phyloP scores from a whole-genome alignment of 92 coral and sea anemone genomes.

The Bergia sp. region DNA sequence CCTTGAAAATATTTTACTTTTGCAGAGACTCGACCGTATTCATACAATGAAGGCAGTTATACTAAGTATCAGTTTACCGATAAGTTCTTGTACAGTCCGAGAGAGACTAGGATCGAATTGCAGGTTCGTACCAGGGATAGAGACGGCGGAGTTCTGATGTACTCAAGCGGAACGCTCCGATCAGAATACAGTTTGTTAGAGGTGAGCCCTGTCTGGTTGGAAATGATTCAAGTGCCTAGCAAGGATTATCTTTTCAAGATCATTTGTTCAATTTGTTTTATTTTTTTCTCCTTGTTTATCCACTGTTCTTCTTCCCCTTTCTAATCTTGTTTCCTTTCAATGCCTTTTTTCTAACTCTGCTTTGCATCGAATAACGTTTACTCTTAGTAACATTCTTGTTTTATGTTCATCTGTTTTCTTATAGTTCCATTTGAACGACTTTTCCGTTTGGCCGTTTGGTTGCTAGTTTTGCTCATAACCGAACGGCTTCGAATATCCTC shows the following conservation, averaged over 20 bases:
- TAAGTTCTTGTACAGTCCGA: constrained; percentile 73
- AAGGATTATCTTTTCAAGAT: background rate
- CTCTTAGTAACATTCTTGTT: too few species aligned
- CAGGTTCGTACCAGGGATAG: constrained; percentile 88
- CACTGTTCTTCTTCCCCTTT: background rate
- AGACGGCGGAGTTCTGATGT: constrained; percentile 85
- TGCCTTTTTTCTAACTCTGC: too few species aligned
- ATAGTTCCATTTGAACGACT: too few species aligned
- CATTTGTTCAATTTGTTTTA: background rate
- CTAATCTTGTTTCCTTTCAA: too few species aligned
- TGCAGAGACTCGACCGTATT: constrained; percentile 63
- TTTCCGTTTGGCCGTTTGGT: too few species aligned
- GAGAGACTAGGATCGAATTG: constrained; percentile 81
- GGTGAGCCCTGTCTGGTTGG: constrained; percentile 41
- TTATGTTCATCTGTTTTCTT: too few species aligned
- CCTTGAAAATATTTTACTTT: background rate
- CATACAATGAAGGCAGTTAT: constrained; percentile 68
- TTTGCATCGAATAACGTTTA: too few species aligned
- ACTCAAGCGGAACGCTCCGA: constrained; percentile 65
- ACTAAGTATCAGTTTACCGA: constrained; percentile 64
- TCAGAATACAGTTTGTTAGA: constrained; percentile 62
- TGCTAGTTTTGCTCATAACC: too few species aligned
- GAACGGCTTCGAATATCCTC: too few species aligned
- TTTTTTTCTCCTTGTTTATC: background rate
- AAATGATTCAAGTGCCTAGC: background rate